Base-by-base conservation (phyloP, 2,797 vertebrate species). In the Cirrhinus molitorella region DNA sequence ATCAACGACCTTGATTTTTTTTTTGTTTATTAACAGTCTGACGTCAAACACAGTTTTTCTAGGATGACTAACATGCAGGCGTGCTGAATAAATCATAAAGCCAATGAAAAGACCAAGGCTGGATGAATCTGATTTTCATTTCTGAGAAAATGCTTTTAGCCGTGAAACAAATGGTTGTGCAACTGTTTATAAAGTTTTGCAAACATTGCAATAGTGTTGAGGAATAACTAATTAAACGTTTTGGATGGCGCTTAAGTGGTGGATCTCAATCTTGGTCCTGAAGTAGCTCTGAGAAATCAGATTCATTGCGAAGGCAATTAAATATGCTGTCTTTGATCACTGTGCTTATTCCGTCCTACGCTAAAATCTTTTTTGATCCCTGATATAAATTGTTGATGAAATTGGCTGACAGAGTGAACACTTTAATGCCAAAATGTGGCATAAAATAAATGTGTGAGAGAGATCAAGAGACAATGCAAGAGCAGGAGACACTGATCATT, bases 21-120 rank as follows among this genome's bases (percentile, higher is more conserved):
- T 37, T 70, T 57, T 66, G 76, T 51, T 66, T 25, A 49, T n/a
- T n/a, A 66, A 34, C n/a, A 3, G 12, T 51, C 12, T 45, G 53
- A 57, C 40, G 23, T 70, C 34, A 80, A 70, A 45, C 34, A n/a
- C n/a, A n/a, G n/a, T 11, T 12, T 23, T 63, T 31, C 6, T 21
- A 16, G 40, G 17, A 71, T 45, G 17, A 45, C 79, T 80, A 80
- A 5, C 25, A 16, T 47, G 37, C 79, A 59, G 66, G 23, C 57
- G 51, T 59, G 66, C 51, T 59, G 37, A 59, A 71, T 59, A 47
- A 71, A 80, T 80, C 7, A 71, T 4, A 31, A 77, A 8, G 31
- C 40, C 40, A 77, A 28, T 14, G 74, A 47, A 77, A 77, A 77
- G 40, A 14, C 23, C 55, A 45, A 61, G 51, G 78, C 34, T 21